Conservation (phyloP, 1,140 invertebrate species). For the Panonychus citri region DNA sequence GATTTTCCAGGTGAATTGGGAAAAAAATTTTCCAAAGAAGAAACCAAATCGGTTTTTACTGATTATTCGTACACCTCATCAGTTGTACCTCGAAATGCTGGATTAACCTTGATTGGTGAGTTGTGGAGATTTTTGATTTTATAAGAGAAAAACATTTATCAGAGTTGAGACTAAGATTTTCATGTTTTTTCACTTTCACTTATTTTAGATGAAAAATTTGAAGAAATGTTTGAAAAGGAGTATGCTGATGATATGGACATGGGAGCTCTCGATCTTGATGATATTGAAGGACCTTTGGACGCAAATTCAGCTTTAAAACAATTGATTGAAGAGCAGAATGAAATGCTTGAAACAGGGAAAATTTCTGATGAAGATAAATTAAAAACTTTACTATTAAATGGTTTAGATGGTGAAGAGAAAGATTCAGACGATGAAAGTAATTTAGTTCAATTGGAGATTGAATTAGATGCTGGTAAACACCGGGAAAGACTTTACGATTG, state of each 20-base stretch:
- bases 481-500: constrained; percentile 11
- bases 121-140: neutral
- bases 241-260: constrained; percentile 68
- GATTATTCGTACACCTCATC: constrained; percentile 84
- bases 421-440: neutral
- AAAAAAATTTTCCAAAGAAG: constrained; percentile 30
- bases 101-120: constrained; percentile 25
- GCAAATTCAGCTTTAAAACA: neutral
- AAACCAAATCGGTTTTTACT: constrained; percentile 68
- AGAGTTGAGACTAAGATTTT: constrained; percentile 21
- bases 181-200: neutral
- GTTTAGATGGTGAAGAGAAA: neutral
- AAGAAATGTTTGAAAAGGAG: constrained; percentile 25
- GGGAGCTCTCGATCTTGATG: constrained; percentile 35
- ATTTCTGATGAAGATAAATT: neutral
- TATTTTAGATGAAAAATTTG: constrained; percentile 66
- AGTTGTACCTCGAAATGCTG: constrained; percentile 60
- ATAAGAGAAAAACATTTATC: too few relatives aligned
- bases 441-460: neutral
- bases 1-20: neutral
- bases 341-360: neutral
- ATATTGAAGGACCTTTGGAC: constrained; percentile 7
- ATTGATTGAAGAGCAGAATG: neutral
- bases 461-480: constrained; percentile 1
- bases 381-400: neutral